phyloP scores from a whole-genome alignment of 2,888 invertebrate genomes.

The Tenthredo amoena region DNA sequence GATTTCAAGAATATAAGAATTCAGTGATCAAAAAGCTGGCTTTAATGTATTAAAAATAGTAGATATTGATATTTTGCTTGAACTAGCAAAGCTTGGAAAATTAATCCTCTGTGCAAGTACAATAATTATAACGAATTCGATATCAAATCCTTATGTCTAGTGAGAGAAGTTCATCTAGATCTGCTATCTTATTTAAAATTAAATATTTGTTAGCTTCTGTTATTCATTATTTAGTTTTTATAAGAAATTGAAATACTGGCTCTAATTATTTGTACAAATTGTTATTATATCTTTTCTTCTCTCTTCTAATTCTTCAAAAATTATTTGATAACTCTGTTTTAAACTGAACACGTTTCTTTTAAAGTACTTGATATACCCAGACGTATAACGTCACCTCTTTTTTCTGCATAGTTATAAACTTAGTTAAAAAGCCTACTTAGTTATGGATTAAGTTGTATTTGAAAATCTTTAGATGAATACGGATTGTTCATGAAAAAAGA shows the following conservation, averaged over 20 bases:
- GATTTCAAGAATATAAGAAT: background rate
- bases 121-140: background rate
- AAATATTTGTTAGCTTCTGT: background rate
- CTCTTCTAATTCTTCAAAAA: background rate
- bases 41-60: background rate
- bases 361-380: constrained; percentile 37
- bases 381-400: background rate
- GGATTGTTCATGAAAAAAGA: constrained; percentile 59
- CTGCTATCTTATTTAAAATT: background rate
- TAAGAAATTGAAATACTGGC: background rate
- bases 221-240: background rate
- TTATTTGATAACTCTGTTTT: background rate
- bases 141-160: background rate
- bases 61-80: background rate
- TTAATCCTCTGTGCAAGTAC: constrained; percentile 1
- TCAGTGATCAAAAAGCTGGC: background rate
- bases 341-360: constrained; percentile 46
- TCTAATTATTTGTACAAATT: background rate
- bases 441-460: constrained; percentile 56
- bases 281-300: background rate
- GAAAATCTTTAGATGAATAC: constrained; percentile 57
- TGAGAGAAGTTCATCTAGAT: background rate
- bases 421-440: constrained; percentile 7
- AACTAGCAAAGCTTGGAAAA: background rate
- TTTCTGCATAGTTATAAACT: constrained; percentile 11